These are phyloP conservation scores for Andrena haemorrhoa DNA, from an alignment of 2,888 invertebrate genomes.

Conservation along the genomic window DNA sequence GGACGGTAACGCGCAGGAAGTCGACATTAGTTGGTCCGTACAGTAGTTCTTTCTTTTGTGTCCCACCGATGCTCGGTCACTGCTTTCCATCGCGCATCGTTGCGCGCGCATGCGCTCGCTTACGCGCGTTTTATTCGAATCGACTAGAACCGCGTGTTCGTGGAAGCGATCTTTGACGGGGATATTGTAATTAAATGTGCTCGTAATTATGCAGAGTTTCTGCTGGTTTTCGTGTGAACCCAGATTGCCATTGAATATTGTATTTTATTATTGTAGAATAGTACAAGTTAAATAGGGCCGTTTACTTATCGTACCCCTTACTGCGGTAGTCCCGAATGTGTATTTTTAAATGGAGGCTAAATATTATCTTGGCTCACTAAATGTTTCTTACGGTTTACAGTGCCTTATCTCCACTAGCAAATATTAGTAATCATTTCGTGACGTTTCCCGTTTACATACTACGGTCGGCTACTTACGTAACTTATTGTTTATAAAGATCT, in stretches of 20 bases:
- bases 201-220: too few relatives aligned
- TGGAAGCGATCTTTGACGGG: background rate
- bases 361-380: background rate
- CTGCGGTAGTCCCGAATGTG: background rate
- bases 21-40: constrained; percentile 15
- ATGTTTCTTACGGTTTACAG: background rate
- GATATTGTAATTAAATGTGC: background rate
- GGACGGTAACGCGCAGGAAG: background rate
- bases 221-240: too few relatives aligned
- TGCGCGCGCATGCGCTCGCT: constrained; percentile 8
- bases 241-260: too few relatives aligned
- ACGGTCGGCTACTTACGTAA: background rate
- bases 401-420: background rate
- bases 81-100: background rate
- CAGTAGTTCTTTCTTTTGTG: constrained; percentile 14
- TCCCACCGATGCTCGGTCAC: background rate
- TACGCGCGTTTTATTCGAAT: constrained; percentile 35
- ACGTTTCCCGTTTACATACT: constrained; percentile 5
- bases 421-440: constrained; percentile 1
- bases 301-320: too few relatives aligned
- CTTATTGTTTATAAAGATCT: background rate
- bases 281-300: too few relatives aligned
- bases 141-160: background rate
- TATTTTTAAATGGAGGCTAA: background rate
- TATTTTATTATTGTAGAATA: too few relatives aligned